Evolutionary conservation across 2,888 invertebrate genomes (phyloP), one percentile per base, ranked within the genome.

Genomic region (Clistopyga incitator): DNA sequence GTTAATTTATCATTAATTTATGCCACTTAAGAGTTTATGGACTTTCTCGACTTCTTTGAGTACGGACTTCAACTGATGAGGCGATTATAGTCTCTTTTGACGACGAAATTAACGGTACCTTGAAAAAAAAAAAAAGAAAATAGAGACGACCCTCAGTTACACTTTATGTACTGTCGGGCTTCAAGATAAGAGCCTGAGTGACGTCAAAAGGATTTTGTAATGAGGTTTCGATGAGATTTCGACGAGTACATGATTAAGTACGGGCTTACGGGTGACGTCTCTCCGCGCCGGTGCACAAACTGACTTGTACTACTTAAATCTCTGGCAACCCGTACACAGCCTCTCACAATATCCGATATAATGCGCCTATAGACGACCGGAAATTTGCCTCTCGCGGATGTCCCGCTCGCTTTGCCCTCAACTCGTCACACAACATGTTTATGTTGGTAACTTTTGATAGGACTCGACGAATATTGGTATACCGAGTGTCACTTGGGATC

Each of bases 141-240:
- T 2, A 15, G 11, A 11, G 2, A 11, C 13, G 11, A 15, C 25
- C 15, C n/a, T 29, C 13, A 29, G 6, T 29, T 29, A 59, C 29
- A 13, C 29, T 29, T 6, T 59, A 59, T 3, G 20, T 47, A 47
- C 15, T 4, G 47, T 54, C 13, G 56, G 23, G 11, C 10, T 4
- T n/a, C n/a, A 2, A 25, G 29, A 59, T 29, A 13, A 59, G 59
- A 6, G 29, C 34, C 50, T 23, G 25, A 45, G 54, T 59, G 76
- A 79, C 67, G 65, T 71, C 76, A 83, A 83, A 79, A 71, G 72
- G 76, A 83, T 76, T 79, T 52, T 52, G 64, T 79, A 61, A 83
- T 76, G 79, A 79, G 82, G 54, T n/a, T 56, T 47, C 76, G 76
- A 72, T 67, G 67, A 59, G 4, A 29, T 61, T 79, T 72, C 71